Evolutionary conservation across 2,797 vertebrate genomes (phyloP).

Genomic region (Pseudomugil tenellus): DNA sequence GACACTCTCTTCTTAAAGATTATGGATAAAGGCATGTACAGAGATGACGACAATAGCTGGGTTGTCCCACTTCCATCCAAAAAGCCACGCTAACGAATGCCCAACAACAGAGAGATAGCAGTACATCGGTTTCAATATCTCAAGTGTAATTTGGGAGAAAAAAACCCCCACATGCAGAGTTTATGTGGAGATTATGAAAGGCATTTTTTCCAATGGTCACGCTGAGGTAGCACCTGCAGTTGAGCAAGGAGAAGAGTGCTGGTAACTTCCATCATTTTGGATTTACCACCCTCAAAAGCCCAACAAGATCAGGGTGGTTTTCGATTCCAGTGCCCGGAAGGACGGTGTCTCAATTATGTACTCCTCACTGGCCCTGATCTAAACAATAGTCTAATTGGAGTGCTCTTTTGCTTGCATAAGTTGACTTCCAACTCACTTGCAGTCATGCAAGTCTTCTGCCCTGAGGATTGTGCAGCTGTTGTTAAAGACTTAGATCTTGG

Average conservation of each 20-base stretch:
- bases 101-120: conserved; percentile 30
- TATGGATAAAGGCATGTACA: conserved; percentile 16
- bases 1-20: not conserved
- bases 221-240: not conserved
- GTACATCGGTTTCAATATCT: conserved; percentile 10
- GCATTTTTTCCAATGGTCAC: conserved; percentile 6
- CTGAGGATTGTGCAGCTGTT: not conserved
- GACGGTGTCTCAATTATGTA: conserved; percentile 12
- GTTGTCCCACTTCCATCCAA: conserved; percentile 19
- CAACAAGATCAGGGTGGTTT: conserved; percentile 2
- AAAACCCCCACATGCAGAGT: conserved; percentile 18
- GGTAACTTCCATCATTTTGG: conserved; percentile 23
- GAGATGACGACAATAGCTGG: conserved; percentile 24
- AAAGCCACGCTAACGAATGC: not conserved
- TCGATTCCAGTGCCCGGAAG: conserved; percentile 5
- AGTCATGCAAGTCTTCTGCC: conserved; percentile 13
- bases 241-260: conserved; percentile 10
- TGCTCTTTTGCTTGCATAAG: conserved; percentile 18
- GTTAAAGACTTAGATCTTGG: conserved; percentile 20
- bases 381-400: conserved; percentile 2
- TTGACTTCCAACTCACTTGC: conserved; percentile 2
- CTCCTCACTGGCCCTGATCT: conserved; percentile 27
- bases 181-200: conserved; percentile 32
- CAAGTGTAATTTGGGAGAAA: not conserved
- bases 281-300: conserved; percentile 37